A percentile compares a stretch with the other conserved stretches of the same genome.
Evolutionary conservation across 2,888 invertebrate genomes (phyloP).

Genomic region (Drosophila villosipedis): DNA sequence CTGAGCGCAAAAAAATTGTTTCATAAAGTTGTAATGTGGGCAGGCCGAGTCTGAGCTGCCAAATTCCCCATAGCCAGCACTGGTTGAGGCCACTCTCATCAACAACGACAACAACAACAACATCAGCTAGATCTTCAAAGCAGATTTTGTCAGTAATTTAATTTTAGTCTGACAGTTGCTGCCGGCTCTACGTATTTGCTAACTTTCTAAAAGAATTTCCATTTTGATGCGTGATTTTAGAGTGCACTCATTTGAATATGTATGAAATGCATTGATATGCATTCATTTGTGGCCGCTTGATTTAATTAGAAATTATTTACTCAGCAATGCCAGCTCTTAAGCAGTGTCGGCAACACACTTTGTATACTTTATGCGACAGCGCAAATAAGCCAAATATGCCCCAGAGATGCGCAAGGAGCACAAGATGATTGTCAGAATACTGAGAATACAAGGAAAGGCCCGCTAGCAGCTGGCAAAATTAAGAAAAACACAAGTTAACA

Average conservation of each 20-base stretch:
- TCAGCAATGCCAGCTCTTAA: slow-evolving; percentile 3
- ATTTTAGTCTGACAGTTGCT: slow-evolving; percentile 39
- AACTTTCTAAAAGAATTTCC: slow-evolving; percentile 1
- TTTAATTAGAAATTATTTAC: slow-evolving; percentile 32
- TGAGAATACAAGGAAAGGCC: neutral
- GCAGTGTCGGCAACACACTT: slow-evolving; percentile 10
- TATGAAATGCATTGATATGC: slow-evolving; percentile 32
- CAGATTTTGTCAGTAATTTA: slow-evolving; percentile 52
- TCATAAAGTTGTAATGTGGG: slow-evolving; percentile 33
- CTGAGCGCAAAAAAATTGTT: slow-evolving; percentile 23
- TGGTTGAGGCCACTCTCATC: slow-evolving; percentile 26
- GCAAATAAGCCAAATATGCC: slow-evolving; percentile 46
- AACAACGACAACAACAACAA: slow-evolving; percentile 8
- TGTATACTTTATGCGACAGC: slow-evolving; percentile 21
- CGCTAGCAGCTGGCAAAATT: slow-evolving; percentile 39
- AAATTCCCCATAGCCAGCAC: slow-evolving; percentile 22
- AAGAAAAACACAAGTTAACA: slow-evolving; percentile 4
- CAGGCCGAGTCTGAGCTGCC: slow-evolving; percentile 10
- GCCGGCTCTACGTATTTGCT: slow-evolving; percentile 1
- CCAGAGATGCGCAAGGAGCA: slow-evolving; percentile 37
- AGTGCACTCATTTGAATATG: slow-evolving; percentile 9
- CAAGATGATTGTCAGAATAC: slow-evolving; percentile 20
- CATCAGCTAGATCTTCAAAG: slow-evolving; percentile 59
- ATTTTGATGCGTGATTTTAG: slow-evolving; percentile 11
- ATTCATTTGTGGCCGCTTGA: slow-evolving; percentile 9